These are phyloP conservation scores for Mesoclemmys tuberculata DNA, from an alignment of 2,113 vertebrate genomes.

Conservation along the genomic window DNA sequence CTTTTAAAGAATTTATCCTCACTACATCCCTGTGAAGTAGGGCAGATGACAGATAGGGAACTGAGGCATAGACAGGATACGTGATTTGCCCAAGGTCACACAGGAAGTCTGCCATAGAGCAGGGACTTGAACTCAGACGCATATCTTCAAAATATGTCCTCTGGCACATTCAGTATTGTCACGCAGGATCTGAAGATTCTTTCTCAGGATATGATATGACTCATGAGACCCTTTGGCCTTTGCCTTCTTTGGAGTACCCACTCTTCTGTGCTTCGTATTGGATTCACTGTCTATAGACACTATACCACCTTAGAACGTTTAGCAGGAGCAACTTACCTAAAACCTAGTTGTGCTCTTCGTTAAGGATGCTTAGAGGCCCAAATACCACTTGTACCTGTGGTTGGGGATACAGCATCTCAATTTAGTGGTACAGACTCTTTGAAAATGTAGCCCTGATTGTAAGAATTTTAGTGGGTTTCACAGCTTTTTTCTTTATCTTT, in stretches of 20 bases:
- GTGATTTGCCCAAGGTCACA: not conserved
- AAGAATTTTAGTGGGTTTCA: not conserved
- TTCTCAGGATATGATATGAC: not conserved
- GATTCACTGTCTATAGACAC: not conserved
- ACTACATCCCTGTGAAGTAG: not conserved
- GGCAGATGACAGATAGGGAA: not conserved
- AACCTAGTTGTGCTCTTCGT: not conserved
- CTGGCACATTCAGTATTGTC: fast-evolving
- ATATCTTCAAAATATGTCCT: not conserved
- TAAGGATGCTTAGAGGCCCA: not conserved
- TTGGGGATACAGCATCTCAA: not conserved
- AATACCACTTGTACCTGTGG: not conserved
- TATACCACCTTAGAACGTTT: not conserved
- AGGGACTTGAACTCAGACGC: not conserved
- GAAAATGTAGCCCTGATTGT: not conserved
- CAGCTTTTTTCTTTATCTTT: not conserved
- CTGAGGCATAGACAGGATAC: not conserved
- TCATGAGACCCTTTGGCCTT: not conserved
- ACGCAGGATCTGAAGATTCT: not conserved
- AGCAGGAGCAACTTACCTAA: not conserved
- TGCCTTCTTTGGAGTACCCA: not conserved
- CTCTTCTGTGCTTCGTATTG: not conserved
- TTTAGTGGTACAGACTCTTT: not conserved
- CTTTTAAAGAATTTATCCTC: not conserved
- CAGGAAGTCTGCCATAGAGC: fast-evolving